Conservation (phyloP, 2,797 vertebrate species). For the Clarias fuscus region DNA sequence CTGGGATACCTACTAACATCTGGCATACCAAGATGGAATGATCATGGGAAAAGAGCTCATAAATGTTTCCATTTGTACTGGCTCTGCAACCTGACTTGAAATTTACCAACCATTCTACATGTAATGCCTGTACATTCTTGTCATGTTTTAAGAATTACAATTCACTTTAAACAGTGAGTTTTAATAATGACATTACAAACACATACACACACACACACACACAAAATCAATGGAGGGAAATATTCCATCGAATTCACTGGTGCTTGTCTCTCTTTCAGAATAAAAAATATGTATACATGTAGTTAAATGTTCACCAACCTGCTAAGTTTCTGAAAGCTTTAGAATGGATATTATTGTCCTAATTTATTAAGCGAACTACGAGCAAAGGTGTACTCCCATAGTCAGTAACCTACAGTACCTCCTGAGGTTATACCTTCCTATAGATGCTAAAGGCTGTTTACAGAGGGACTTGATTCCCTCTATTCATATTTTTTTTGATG, state of each 20-base stretch:
- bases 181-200: conserved; percentile 1
- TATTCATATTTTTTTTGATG: not conserved
- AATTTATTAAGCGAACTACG: not conserved
- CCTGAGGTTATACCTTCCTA: not conserved
- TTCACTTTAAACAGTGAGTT: not conserved
- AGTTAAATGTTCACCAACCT: not conserved
- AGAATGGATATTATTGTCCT: not conserved
- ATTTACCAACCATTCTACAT: not conserved
- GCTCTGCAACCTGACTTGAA: not conserved
- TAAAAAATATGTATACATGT: not conserved
- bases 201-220: not conserved
- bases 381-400: not conserved
- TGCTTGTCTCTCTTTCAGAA: not conserved
- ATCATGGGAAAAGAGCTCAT: conserved; percentile 29
- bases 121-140: not conserved
- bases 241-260: not conserved
- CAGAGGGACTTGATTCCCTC: not conserved
- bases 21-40: conserved; percentile 24
- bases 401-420: not conserved
- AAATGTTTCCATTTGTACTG: not conserved
- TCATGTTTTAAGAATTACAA: not conserved
- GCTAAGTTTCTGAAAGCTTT: not conserved
- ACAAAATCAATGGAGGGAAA: not conserved
- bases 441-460: not conserved
- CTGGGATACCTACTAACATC: conserved; percentile 43